Conservation (phyloP, 2,797 vertebrate species). For the Caiman crocodilus region DNA sequence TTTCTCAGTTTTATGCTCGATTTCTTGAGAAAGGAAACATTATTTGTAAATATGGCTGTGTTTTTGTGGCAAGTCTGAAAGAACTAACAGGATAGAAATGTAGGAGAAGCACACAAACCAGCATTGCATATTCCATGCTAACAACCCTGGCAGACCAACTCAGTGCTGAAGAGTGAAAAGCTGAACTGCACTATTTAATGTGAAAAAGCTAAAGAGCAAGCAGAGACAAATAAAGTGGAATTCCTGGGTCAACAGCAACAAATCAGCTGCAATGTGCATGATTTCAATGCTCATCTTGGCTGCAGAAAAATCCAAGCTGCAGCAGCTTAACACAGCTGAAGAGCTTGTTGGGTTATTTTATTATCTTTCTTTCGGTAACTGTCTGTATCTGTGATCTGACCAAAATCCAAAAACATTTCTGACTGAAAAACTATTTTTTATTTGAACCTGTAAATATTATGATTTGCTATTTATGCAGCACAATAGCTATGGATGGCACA, state of each 20-base stretch:
- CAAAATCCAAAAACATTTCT: background rate
- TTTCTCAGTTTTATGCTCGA: slow-evolving; percentile 40
- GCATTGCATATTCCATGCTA: background rate
- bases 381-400: background rate
- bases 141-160: background rate
- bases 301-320: background rate
- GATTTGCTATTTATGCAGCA: background rate
- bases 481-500: background rate
- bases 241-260: background rate
- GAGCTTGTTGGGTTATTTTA: background rate
- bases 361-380: background rate
- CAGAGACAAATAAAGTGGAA: background rate
- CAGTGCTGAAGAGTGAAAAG: background rate
- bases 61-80: slow-evolving; percentile 4
- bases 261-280: background rate
- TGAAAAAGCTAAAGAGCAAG: background rate
- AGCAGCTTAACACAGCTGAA: background rate
- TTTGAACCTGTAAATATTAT: background rate
- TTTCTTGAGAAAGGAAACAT: slow-evolving; percentile 42
- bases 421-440: background rate
- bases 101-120: background rate
- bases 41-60: background rate
- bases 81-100: background rate
- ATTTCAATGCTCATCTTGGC: background rate
- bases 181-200: background rate